Base-by-base conservation (phyloP, 2,113 vertebrate species). In the Copsychus sechellarum region DNA sequence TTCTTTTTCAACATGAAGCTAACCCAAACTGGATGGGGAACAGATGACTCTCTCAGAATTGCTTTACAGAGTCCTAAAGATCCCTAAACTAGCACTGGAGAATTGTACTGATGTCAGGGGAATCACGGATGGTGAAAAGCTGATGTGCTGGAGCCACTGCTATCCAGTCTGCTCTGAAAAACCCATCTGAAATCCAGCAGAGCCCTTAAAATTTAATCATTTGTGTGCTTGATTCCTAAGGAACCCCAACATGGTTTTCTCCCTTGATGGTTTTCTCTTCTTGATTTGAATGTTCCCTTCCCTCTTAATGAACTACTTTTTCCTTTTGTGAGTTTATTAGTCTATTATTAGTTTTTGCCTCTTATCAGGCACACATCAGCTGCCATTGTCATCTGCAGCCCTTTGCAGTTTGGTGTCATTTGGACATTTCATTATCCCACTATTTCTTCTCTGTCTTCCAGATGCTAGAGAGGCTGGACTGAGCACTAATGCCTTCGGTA, bases 391-490 rank as follows among this genome's bases (percentile, higher is more conserved):
- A 93, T 86, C 72, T 95, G 92, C 90, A 95, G 82, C 71, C 76
- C 71, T 88, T 56, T 67, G 56, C 80, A 92, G 51, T 57, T 93
- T 43, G 79, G 67, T 48, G 83, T 78, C 84, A 60, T 88, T 83
- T 71, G 76, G 64, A 67, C 56, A 40, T 95, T 96, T 95, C 85
- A 86, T 92, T 90, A 88, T 45, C 11, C 0, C 72, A 15, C 34
- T 84, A 65, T 64, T 96, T 83, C 92, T 71, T 90, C 76, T 53
- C 90, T 88, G 90, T 74, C 85, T 91, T 67, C 92, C 92, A 96
- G 90, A 96, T 86, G 90, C 93, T 88, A 83, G 90, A 92, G 76
- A 93, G 86, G 62, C 87, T 80, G 84, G 85, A 78, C 85, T 25
- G 0, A 90, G 79, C 64, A 45, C 76, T 93, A 88, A 90, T 94